Conservation (phyloP, 2,888 invertebrate species). For the Protophormia terraenovae region DNA sequence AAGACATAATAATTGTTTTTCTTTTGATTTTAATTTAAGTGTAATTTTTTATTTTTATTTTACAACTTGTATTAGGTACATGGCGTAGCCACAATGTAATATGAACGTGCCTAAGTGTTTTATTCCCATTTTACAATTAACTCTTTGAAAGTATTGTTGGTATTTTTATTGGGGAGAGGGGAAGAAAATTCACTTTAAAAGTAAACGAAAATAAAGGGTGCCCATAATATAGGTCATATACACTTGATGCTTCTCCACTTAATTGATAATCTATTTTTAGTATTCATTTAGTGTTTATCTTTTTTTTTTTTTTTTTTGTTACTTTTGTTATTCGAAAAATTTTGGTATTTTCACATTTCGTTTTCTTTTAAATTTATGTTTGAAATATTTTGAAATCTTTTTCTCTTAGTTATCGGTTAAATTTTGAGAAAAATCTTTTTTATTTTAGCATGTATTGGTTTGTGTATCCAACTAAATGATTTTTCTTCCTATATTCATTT, state of each 20-base stretch:
- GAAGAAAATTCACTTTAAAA: not conserved
- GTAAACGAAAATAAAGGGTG: conserved; percentile 50
- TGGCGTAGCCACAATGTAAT: conserved; percentile 31
- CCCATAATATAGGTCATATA: conserved; percentile 67
- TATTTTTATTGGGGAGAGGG: not conserved
- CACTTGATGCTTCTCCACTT: conserved; percentile 70
- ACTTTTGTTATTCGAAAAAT: conserved; percentile 6
- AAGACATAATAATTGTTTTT: not conserved
- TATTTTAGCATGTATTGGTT: not conserved
- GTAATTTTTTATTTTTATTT: not conserved
- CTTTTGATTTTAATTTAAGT: conserved; percentile 2
- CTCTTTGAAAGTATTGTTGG: conserved; percentile 38
- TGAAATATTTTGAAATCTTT: conserved; percentile 1
- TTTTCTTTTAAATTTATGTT: conserved; percentile 7
- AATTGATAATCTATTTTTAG: conserved; percentile 69
- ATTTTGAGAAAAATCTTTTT: conserved; percentile 5
- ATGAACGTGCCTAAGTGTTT: conserved; percentile 50
- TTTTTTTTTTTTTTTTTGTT: not conserved
- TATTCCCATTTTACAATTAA: conserved; percentile 52
- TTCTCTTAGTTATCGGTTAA: conserved; percentile 39
- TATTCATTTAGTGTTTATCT: conserved; percentile 27
- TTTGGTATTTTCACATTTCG: conserved; percentile 23
- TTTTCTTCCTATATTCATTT: not conserved
- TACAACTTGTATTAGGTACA: conserved; percentile 22
- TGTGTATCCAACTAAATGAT: not conserved